Percentiles rank a stretch among this genome's conserved stretches.
Evolutionary conservation across 2,888 invertebrate species (phyloP).

Genomic region (Tenthredo scrophulariae): DNA sequence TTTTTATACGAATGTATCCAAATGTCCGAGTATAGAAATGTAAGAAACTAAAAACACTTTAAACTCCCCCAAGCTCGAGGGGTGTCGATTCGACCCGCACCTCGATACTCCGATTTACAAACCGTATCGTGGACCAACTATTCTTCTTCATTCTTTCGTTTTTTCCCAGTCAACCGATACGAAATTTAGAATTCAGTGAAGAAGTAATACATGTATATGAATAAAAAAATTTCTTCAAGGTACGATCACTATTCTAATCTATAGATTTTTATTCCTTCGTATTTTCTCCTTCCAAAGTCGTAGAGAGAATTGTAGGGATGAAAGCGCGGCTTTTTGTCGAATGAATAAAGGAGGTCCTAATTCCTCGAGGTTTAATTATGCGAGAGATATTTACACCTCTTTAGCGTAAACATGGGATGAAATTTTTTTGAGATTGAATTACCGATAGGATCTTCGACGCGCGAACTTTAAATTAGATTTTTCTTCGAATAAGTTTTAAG

Average conservation of each 20-base stretch:
- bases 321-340: background rate
- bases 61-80: background rate
- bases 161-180: conserved; percentile 13
- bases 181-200: background rate
- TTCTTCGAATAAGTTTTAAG: conserved; percentile 16
- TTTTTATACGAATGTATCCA: conserved; percentile 32
- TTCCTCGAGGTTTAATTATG: conserved; percentile 32
- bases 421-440: conserved; percentile 33
- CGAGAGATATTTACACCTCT: conserved; percentile 23
- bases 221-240: background rate
- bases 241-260: background rate
- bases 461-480: conserved; percentile 45
- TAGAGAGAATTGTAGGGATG: background rate
- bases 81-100: conserved; percentile 1
- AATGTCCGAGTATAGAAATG: background rate
- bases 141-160: background rate
- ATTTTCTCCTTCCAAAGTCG: background rate
- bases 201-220: background rate
- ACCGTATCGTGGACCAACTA: background rate
- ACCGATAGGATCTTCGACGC: conserved; percentile 11
- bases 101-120: background rate
- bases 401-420: conserved; percentile 3
- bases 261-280: background rate
- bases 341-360: background rate
- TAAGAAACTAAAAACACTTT: conserved; percentile 16